phyloP scores from a whole-genome alignment of 1,140 invertebrate genomes.

The Portunus trituberculatus region DNA sequence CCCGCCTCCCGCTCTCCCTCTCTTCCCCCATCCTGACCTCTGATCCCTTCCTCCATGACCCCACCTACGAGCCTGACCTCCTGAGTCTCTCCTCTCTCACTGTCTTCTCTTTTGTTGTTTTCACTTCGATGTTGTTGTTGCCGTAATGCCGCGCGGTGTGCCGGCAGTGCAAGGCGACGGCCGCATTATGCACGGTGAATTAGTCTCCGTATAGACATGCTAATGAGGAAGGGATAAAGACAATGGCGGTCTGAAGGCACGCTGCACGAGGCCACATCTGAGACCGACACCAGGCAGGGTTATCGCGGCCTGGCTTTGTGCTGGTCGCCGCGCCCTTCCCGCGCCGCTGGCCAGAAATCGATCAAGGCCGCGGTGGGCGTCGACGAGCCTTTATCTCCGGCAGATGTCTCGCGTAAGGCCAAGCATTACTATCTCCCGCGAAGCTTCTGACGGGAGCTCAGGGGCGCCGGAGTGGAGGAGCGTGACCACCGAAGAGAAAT shows the following conservation, averaged over 20 bases:
- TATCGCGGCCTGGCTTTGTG: conserved; percentile 23
- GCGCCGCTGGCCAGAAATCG: not conserved
- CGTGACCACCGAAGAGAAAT: conserved; percentile 10
- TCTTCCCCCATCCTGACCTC: conserved; percentile 37
- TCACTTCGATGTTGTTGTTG: not conserved
- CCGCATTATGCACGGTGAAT: conserved; percentile 13
- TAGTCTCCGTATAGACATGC: conserved; percentile 43
- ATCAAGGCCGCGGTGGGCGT: not conserved
- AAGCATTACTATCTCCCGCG: not conserved
- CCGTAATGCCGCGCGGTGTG: not conserved
- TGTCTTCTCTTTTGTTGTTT: conserved; percentile 28
- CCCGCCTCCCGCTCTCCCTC: not conserved
- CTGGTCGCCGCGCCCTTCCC: not conserved
- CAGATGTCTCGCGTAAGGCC: conserved; percentile 9
- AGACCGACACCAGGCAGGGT: not conserved
- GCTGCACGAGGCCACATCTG: not conserved
- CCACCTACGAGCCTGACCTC: conserved; percentile 41
- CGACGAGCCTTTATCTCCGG: conserved; percentile 8
- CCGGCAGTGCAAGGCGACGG: not conserved
- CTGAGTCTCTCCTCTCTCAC: not conserved
- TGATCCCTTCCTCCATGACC: not conserved
- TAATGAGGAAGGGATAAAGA: conserved; percentile 40
- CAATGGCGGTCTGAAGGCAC: conserved; percentile 35
- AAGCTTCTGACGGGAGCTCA: not conserved
- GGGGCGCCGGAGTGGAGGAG: not conserved